Base-by-base conservation (phyloP, 2,113 vertebrate species). In the Catharus bicknelli region DNA sequence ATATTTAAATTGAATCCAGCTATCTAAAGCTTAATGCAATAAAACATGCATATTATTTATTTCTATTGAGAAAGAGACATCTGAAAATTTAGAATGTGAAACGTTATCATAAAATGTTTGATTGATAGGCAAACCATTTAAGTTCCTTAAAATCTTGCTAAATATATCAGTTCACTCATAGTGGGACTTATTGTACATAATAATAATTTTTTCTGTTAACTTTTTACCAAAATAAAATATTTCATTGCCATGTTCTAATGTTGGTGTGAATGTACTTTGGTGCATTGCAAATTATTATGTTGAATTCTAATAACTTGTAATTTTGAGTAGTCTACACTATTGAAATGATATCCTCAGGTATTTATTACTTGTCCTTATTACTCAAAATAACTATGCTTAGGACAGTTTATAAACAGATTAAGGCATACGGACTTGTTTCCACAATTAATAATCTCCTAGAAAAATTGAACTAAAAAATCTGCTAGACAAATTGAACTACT, bases 351-450 rank as follows among this genome's bases (percentile, higher is more conserved):
- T 48, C 45, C 63, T 51, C 50, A 77, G 47, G 45, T 43, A 48
- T 90, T 83, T 75, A 38, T 76, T 78, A 73, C 18, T 74, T 84
- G 55, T 40, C 26, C 5, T 79, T 40, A 40, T 62, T 92, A 57
- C 5, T 80, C 62, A 83, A 82, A 63, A 58, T 62, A 83, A 64
- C 47, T 77, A 32, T 51, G 21, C 19, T 95, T 90, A 88, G 54
- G 66, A 89, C 30, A 93, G 34, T 78, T 96, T 93, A 93, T 76
- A 83, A 67, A 91, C 50, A 92, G 30, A 12, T 81, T 86, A 86
- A 20, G 19, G 53, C 63, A 77, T 13, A 72, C 34, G 22, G 4
- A 48, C 42, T 91, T 84, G 27, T 91, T 79, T 73, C 68, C 22
- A 36, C 34, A 61, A 80, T 61, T 77, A 75, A 83, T 42, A 87